Percentiles rank a stretch among this genome's conserved stretches.
phyloP scores from a whole-genome alignment of 2,888 invertebrate species.

The Folsomia manolachei region DNA sequence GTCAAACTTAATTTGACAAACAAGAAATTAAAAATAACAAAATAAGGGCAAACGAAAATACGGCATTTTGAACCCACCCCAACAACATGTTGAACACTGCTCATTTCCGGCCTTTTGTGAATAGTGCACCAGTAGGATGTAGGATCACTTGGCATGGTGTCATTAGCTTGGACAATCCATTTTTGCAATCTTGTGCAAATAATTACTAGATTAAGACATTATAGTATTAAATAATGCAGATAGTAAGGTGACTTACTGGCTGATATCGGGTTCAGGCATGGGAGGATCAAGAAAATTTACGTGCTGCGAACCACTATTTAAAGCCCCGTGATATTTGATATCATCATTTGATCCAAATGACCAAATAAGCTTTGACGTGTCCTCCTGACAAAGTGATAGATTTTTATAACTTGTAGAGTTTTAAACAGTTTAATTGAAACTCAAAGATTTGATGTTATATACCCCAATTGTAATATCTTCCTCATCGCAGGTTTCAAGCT shows the following conservation, averaged over 20 bases:
- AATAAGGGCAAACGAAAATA: not conserved
- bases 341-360: slow-evolving; percentile 5
- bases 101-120: not conserved
- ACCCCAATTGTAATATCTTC: not conserved
- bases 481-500: slow-evolving; percentile 14
- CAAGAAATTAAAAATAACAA: not conserved
- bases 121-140: not conserved
- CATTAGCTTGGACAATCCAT: not conserved
- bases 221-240: no score
- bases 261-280: not conserved
- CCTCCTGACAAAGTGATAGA: no score
- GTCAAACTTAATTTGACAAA: not conserved
- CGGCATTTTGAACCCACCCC: no score
- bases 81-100: not conserved
- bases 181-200: not conserved
- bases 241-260: no score
- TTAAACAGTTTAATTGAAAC: no score
- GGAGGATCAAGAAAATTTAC: slow-evolving; percentile 1
- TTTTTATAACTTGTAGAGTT: no score
- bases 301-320: not conserved
- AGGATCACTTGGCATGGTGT: not conserved
- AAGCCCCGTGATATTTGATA: not conserved
- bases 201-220: no score
- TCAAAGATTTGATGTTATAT: no score
- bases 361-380: not conserved